Evolutionary conservation across 2,888 invertebrate genomes (phyloP).

Genomic region (Campopleginae sp.): DNA sequence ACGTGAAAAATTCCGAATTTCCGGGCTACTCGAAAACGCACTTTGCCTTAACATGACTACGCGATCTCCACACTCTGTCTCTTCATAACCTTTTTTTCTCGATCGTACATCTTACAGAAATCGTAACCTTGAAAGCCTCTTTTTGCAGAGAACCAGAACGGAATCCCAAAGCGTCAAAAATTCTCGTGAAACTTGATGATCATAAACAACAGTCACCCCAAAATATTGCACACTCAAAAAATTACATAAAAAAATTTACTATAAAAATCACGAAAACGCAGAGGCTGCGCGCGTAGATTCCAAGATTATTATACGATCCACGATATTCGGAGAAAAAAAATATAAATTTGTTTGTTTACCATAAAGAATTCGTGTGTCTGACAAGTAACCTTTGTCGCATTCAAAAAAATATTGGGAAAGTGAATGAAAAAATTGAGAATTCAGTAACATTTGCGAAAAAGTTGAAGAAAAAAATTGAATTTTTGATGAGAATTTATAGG

Average conservation of each 20-base stretch:
- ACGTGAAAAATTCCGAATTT: constrained; percentile 13
- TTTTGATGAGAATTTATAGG: not conserved
- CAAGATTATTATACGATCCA: not conserved
- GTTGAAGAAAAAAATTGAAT: not conserved
- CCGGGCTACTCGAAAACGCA: constrained; percentile 51
- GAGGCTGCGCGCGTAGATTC: not conserved
- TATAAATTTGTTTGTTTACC: not conserved
- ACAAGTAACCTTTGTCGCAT: not conserved
- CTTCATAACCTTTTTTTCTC: not conserved
- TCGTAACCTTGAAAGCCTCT: not conserved
- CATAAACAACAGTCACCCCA: not conserved
- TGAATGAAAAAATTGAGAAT: not conserved
- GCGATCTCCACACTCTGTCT: not conserved
- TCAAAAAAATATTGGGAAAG: not conserved
- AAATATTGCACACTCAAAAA: not conserved
- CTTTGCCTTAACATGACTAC: constrained; percentile 38
- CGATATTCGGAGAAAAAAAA: not conserved
- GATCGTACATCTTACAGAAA: not conserved
- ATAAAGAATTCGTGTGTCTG: not conserved
- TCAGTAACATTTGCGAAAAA: not conserved
- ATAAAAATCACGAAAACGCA: not conserved
- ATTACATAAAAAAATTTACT: not conserved
- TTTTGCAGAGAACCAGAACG: not conserved
- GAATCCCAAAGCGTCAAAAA: not conserved
- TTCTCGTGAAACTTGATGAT: not conserved